A percentile compares a stretch with the other conserved stretches of the same genome.
phyloP scores from a whole-genome alignment of 2,797 vertebrate species.

The Rhabdophis nuchalis region DNA sequence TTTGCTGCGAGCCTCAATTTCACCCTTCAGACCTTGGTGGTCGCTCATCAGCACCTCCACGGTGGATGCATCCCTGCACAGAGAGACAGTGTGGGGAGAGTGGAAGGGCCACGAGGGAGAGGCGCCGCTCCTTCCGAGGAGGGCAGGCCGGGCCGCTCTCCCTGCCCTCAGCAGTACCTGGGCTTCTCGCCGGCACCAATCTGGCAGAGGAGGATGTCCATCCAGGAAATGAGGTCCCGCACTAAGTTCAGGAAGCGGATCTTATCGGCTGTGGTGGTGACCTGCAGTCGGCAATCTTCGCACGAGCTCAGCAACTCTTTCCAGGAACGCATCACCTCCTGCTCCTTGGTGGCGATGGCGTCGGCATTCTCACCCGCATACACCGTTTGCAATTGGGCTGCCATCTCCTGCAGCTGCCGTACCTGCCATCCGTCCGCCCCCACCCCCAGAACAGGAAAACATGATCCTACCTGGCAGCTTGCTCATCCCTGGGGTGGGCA shows the following conservation, averaged over 20 bases:
- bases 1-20: slow-evolving; percentile 83
- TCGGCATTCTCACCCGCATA: slow-evolving; percentile 92
- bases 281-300: slow-evolving; percentile 88
- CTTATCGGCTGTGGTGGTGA: slow-evolving; percentile 87
- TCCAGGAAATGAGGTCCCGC: slow-evolving; percentile 89
- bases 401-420: slow-evolving; percentile 89
- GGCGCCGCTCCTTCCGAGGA: too few species aligned
- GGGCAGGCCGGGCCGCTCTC: not conserved
- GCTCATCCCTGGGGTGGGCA: too few species aligned
- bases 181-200: slow-evolving; percentile 89
- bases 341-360: slow-evolving; percentile 85
- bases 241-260: slow-evolving; percentile 84
- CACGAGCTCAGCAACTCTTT: slow-evolving; percentile 88
- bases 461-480: not conserved
- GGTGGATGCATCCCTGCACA: slow-evolving; percentile 84
- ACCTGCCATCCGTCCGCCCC: slow-evolving; percentile 67
- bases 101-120: too few species aligned
- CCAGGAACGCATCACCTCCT: slow-evolving; percentile 89
- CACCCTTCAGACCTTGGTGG: slow-evolving; percentile 89
- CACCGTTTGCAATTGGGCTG: slow-evolving; percentile 88
- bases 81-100: not conserved
- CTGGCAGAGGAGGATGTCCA: slow-evolving; percentile 88
- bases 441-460: not conserved
- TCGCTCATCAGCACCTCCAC: slow-evolving; percentile 95
- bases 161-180: slow-evolving; percentile 69